Evolutionary conservation across 2,797 vertebrate species (phyloP).

Genomic region (Brotula barbata): DNA sequence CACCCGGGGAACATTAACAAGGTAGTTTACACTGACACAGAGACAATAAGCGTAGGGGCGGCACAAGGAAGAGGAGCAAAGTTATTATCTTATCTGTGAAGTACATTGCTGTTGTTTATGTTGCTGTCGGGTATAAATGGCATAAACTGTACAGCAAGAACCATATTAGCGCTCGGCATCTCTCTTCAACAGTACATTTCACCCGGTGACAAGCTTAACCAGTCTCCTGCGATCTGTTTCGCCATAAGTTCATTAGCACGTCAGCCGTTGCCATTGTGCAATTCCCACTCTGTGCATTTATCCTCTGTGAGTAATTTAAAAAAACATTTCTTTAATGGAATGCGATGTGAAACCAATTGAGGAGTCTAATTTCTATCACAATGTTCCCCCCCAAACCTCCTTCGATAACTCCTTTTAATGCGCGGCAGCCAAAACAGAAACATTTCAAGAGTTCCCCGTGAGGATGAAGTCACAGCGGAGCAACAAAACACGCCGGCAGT

Average conservation of each 20-base stretch:
- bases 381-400: neutral
- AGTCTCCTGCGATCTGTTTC: slow-evolving; percentile 9
- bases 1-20: slow-evolving; percentile 53
- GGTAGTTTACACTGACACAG: slow-evolving; percentile 48
- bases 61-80: slow-evolving; percentile 2
- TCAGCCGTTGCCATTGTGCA: slow-evolving; percentile 6
- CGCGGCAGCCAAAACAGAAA: slow-evolving; percentile 4
- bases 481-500: slow-evolving; percentile 13
- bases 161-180: neutral
- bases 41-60: slow-evolving; percentile 16
- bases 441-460: slow-evolving; percentile 2
- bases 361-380: slow-evolving; percentile 34
- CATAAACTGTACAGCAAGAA: slow-evolving; percentile 36
- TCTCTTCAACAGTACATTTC: slow-evolving; percentile 11
- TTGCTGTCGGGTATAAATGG: slow-evolving; percentile 49
- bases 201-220: slow-evolving; percentile 26
- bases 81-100: slow-evolving; percentile 39
- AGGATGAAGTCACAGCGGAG: slow-evolving; percentile 4
- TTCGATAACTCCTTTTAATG: slow-evolving; percentile 14
- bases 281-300: slow-evolving; percentile 37
- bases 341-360: slow-evolving; percentile 43
- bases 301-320: slow-evolving; percentile 53
- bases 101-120: slow-evolving; percentile 37
- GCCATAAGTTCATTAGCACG: slow-evolving; percentile 46
- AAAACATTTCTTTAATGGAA: slow-evolving; percentile 45